Conservation (phyloP, 1,140 invertebrate species). For the Leptinotarsa lineolata region DNA sequence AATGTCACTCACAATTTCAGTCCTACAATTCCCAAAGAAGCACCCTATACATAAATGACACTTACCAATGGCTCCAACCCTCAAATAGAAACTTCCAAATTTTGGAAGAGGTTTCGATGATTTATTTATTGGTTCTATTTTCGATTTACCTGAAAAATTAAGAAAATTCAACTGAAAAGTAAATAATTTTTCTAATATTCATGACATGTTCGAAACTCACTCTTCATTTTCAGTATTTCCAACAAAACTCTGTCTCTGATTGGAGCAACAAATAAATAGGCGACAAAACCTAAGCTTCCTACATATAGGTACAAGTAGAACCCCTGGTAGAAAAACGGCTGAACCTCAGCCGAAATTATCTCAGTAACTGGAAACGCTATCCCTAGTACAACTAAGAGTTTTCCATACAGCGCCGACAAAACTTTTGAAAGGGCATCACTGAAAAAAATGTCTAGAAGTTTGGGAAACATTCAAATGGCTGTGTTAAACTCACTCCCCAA, state of each 20-base stretch:
- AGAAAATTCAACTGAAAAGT: not conserved
- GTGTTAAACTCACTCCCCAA: conserved; percentile 55
- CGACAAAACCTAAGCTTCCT: conserved; percentile 77
- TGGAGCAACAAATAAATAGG: conserved; percentile 78
- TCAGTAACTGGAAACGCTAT: conserved; percentile 73
- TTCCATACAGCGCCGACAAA: conserved; percentile 78
- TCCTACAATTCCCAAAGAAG: too few relatives aligned
- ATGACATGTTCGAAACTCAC: conserved; percentile 47
- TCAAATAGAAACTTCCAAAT: conserved; percentile 79
- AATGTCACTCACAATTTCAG: too few relatives aligned
- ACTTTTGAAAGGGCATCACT: conserved; percentile 62
- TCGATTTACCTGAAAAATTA: conserved; percentile 44
- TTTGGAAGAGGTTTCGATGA: conserved; percentile 49
- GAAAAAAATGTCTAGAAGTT: conserved; percentile 20
- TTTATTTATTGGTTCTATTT: not conserved
- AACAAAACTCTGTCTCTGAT: conserved; percentile 64
- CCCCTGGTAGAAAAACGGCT: conserved; percentile 70
- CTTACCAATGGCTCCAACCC: conserved; percentile 76
- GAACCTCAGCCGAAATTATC: conserved; percentile 68
- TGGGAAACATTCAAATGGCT: not conserved
- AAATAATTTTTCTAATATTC: too few relatives aligned
- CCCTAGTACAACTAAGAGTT: conserved; percentile 78
- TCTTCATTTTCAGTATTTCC: conserved; percentile 55
- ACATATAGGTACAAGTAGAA: conserved; percentile 85
- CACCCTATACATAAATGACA: not conserved